Percentiles rank a stretch among this genome's conserved stretches.
phyloP scores from a whole-genome alignment of 2,113 vertebrate genomes.

The Pelecanus crispus region DNA sequence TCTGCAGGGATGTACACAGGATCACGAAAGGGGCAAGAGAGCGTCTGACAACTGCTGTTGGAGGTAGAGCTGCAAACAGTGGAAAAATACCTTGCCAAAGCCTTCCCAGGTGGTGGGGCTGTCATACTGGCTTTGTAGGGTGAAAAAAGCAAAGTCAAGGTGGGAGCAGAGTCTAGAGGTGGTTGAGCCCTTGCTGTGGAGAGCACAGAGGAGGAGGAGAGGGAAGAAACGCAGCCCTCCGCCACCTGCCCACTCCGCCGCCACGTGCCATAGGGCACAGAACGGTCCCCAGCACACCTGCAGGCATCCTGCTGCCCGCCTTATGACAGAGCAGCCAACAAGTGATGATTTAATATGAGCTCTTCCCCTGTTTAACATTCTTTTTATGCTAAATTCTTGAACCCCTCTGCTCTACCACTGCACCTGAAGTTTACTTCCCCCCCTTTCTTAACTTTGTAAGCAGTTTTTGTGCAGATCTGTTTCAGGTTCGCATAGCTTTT shows the following conservation, averaged over 20 bases:
- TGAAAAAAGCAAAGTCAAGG: neutral
- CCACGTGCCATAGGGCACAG: fast-evolving
- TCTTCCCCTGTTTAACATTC: neutral
- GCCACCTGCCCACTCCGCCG: neutral
- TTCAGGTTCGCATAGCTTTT: neutral
- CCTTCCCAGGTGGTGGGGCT: neutral
- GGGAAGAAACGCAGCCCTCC: neutral
- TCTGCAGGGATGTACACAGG: neutral
- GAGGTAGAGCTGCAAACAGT: neutral
- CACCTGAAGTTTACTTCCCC: neutral
- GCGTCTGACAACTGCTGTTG: neutral
- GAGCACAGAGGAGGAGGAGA: neutral
- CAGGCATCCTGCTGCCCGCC: neutral
- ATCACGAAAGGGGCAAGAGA: neutral
- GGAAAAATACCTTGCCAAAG: neutral
- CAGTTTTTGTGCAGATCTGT: neutral
- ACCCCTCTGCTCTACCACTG: neutral
- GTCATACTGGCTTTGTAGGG: neutral
- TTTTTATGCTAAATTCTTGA: neutral
- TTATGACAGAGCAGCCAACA: neutral
- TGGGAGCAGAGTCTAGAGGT: neutral
- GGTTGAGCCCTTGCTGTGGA: neutral
- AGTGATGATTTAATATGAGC: neutral
- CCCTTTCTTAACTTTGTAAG: neutral
- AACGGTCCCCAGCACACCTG: neutral